Percentiles rank a stretch among this genome's conserved stretches.
Evolutionary conservation across 2,113 vertebrate genomes (phyloP).

Genomic region (Mobula birostris): DNA sequence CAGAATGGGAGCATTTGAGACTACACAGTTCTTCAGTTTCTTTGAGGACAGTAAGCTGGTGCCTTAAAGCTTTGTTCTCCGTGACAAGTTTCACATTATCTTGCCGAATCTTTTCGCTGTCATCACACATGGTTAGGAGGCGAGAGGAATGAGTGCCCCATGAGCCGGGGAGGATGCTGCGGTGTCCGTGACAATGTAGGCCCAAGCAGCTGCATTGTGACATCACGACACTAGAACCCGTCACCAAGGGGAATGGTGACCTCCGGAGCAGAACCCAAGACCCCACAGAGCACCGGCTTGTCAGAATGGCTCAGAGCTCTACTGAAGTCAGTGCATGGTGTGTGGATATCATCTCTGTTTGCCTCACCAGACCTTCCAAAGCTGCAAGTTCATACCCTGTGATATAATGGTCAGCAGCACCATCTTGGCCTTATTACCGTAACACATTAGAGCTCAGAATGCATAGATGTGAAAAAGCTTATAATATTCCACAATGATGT

Average conservation of each 20-base stretch:
- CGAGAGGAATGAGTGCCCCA: no score
- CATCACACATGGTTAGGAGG: slow-evolving; percentile 2
- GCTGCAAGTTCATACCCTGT: background rate
- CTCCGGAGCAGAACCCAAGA: background rate
- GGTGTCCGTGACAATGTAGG: background rate
- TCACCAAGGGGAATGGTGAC: background rate
- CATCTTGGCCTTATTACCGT: no score
- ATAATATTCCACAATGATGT: no score
- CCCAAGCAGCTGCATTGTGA: background rate
- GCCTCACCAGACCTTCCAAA: background rate
- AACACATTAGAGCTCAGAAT: no score
- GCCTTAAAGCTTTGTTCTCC: slow-evolving; percentile 27
- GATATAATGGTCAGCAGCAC: background rate
- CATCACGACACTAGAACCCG: background rate
- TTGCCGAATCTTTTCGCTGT: background rate
- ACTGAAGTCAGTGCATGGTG: background rate
- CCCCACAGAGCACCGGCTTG: background rate
- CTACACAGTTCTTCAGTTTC: slow-evolving; percentile 27
- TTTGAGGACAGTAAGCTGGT: slow-evolving; percentile 25
- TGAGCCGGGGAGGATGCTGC: background rate
- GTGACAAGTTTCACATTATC: slow-evolving; percentile 1
- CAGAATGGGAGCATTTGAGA: slow-evolving; percentile 4
- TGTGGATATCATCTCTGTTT: background rate
- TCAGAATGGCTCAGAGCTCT: background rate
- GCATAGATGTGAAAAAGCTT: no score